A percentile compares a stretch with the other conserved stretches of the same genome.
phyloP scores from a whole-genome alignment of 2,888 invertebrate genomes.

The Lithophane ornitopus region DNA sequence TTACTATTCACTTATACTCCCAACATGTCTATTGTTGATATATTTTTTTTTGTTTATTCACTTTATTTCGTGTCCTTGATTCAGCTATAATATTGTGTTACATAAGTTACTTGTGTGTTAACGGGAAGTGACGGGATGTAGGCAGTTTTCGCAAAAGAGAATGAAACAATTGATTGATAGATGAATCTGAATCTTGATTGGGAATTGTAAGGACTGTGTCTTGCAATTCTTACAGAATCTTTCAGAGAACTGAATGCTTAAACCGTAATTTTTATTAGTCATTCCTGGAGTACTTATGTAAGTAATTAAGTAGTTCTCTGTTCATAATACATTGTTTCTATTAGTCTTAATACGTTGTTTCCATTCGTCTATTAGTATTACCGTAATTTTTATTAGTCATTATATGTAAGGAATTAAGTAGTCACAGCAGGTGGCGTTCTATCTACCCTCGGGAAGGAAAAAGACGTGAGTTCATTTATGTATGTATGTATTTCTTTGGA shows the following conservation, averaged over 20 bases:
- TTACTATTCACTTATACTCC: constrained; percentile 60
- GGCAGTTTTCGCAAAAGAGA: constrained; percentile 28
- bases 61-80: constrained; percentile 52
- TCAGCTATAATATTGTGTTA: constrained; percentile 43
- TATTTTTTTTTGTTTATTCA: constrained; percentile 49
- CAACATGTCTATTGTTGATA: constrained; percentile 41
- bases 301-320: too few relatives aligned
- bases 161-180: constrained; percentile 35
- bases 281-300: too few relatives aligned
- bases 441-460: not conserved
- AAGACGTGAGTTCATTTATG: too few relatives aligned
- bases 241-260: not conserved
- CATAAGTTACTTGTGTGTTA: constrained; percentile 40
- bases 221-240: not conserved
- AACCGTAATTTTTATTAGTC: not conserved
- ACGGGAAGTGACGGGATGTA: constrained; percentile 21
- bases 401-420: too few relatives aligned
- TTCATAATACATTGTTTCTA: too few relatives aligned
- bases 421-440: not conserved
- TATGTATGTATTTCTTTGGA: not conserved
- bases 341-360: too few relatives aligned
- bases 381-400: too few relatives aligned
- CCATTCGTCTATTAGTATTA: too few relatives aligned
- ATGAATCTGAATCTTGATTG: constrained; percentile 23
- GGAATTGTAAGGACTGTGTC: not conserved